These are phyloP conservation scores for Anhinga rufa DNA, from an alignment of 2,113 vertebrate species.

Conservation along the genomic window DNA sequence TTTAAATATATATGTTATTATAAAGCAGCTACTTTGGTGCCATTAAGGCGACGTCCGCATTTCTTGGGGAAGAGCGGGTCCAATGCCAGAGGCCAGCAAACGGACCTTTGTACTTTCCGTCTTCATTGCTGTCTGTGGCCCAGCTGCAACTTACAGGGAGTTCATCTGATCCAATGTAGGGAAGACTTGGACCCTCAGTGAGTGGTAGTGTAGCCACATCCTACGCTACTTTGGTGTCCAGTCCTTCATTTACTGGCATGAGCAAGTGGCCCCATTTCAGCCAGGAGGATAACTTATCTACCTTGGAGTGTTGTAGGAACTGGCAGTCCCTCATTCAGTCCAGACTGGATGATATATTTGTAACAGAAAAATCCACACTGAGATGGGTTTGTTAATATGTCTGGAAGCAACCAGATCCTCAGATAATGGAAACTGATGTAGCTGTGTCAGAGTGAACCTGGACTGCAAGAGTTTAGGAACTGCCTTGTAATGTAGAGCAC, in stretches of 20 bases:
- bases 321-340: not conserved
- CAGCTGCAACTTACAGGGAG: not conserved
- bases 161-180: not conserved
- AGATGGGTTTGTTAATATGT: not conserved
- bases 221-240: not conserved
- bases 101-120: not conserved
- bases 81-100: not conserved
- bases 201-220: not conserved
- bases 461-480: not conserved
- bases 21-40: not conserved
- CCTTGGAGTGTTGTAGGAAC: not conserved
- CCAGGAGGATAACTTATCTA: not conserved
- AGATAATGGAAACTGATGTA: not conserved
- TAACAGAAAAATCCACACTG: not conserved
- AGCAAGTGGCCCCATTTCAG: not conserved
- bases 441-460: not conserved
- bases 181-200: not conserved
- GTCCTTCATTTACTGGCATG: not conserved
- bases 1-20: not conserved
- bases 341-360: rapidly evolving
- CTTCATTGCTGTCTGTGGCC: not conserved
- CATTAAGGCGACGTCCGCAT: not conserved
- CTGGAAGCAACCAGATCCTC: not conserved
- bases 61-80: not conserved
- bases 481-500: not conserved